Base-by-base conservation (phyloP, 2,888 invertebrate species). In the Lydus trimaculatus region DNA sequence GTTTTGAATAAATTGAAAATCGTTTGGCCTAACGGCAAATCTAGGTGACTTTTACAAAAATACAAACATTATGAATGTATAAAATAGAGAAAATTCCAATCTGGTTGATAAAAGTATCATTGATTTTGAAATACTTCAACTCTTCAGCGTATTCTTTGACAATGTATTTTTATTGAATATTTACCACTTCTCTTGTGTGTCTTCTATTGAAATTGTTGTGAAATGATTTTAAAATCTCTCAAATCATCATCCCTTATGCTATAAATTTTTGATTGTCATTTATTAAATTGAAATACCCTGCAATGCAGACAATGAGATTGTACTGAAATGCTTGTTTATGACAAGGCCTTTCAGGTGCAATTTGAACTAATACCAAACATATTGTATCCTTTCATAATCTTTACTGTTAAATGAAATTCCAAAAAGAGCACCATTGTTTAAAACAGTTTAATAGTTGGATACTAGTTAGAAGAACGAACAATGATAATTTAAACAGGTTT, bases 401-500 rank as follows among this genome's bases (percentile, higher is more conserved):
- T 56, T 25, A 25, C 9, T 25, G 23, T 13, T 25, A 23, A 25
- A 56, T 25, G 23, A 13, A 56, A 15, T 15, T 13, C 25, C 56
- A 56, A 56, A 56, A 56, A 25, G 56, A 56, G 56, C 25, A 56
- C 25, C 5, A 56, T 13, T 56, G 25, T 0, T 56, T 20, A 52
- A n/a, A 23, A 56, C 25, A 25, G 48, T 48, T 48, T 56, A 56
- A 0, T 13, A 15, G 5, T 23, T 1, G 25, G 5, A 56, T 23
- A 13, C 25, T 15, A 56, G 23, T 56, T 56, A 8, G 56, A 25
- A 25, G 15, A 28, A 56, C 28, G 15, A 28, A 56, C 28, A 56
- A 56, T 56, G 15, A 56, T 56, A 56, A 56, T 56, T 56, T 25
- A 56, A 56, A 28, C 28, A 56, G 28, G 56, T 56, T 28, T 4